Evolutionary conservation across 1,140 invertebrate genomes (phyloP), one percentile per base, ranked within the genome.

Genomic region (Neodiprion pinetum): DNA sequence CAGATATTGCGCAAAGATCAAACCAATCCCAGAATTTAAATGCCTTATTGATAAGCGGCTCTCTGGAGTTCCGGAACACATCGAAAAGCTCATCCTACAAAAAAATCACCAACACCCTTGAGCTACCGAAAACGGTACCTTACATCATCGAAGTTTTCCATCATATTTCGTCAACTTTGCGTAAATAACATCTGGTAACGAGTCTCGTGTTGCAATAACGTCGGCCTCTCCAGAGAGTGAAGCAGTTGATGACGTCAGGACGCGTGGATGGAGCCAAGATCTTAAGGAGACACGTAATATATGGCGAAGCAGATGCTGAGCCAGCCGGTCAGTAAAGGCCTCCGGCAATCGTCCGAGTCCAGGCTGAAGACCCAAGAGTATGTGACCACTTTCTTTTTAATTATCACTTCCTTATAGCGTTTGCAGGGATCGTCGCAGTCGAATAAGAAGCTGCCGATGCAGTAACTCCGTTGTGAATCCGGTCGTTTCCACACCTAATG

Each of bases 401-500:
- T 80, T 80, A 80, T 77, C 75, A 75, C 71, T 78, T 80, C 79
- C 77, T 78, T 77, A 77, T 80, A 49, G 74, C n/a, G 40, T 73
- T 67, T 53, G 48, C 72, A 23, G 73, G 40, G 48, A 72, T 48
- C 40, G 48, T 65, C 75, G 72, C 70, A 70, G 50, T 72, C 49
- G 67, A 74, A n/a, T 73, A 50, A 74, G 71, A 50, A 71, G 69
- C 72, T 48, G 71, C 47, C 66, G 67, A 66, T 73, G 77, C 68
- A 78, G 77, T 77, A 75, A 77, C 74, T 72, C 75, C 69, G 77
- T 79, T 79, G 79, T 79, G 79, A 79, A 79, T 79, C 77, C 72
- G 79, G 76, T 77, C 76, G 77, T 80, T 79, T 79, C 73, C 75
- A 76, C 61, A 73, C 77, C 77, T 80, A 79, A 80, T 77, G 77